Base-by-base conservation (phyloP, 2,797 vertebrate genomes). In the Agapornis canus region DNA sequence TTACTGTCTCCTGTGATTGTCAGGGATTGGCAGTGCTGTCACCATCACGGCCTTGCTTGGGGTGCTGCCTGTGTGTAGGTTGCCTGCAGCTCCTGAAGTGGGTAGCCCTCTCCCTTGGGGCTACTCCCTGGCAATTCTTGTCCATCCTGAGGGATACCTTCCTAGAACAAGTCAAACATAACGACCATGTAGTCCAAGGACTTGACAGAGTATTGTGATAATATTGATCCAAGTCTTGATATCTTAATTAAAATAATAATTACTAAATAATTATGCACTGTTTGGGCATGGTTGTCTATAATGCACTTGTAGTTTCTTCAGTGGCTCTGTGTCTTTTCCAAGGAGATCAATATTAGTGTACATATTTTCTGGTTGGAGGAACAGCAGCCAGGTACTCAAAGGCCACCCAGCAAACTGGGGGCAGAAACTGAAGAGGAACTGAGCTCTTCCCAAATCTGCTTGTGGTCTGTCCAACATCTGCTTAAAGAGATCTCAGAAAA, bases 61-160 rank as follows among this genome's bases (percentile, higher is more conserved):
- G 14, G 15, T 5, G 25, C 37, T 80, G 73, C 25, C 40, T 60
- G 18, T 9, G 10, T 3, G 3, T 11, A 47, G 8, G n/a, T 10
- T 35, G 20, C 10, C 54, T 42, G 37, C 35, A 45, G n/a, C 49
- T 86, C n/a, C 35, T 37, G 77, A 21, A 65, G 43, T 2, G 6
- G 39, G 42, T 31, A 66, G 18, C 13, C 52, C 12, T 14, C 17
- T 25, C 16, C 0, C n/a, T 7, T 57, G 21, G n/a, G 0, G 21
- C 63, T 75, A 3, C 43, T 83, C 27, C 27, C 15, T 18, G 20
- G 27, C 11, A 57, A 42, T 52, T 76, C n/a, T 19, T 16, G 43
- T 82, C 47, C 15, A 27, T 51, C 64, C 47, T 47, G 22, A 35
- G 26, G 20, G 18, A 7, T 16, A 48, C 25, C 15, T 63, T 76